A percentile compares a stretch with the other conserved stretches of the same genome.
Evolutionary conservation across 92 coral and sea anemone genomes (phyloP).

Genomic region (Anthopleura xanthogrammica): DNA sequence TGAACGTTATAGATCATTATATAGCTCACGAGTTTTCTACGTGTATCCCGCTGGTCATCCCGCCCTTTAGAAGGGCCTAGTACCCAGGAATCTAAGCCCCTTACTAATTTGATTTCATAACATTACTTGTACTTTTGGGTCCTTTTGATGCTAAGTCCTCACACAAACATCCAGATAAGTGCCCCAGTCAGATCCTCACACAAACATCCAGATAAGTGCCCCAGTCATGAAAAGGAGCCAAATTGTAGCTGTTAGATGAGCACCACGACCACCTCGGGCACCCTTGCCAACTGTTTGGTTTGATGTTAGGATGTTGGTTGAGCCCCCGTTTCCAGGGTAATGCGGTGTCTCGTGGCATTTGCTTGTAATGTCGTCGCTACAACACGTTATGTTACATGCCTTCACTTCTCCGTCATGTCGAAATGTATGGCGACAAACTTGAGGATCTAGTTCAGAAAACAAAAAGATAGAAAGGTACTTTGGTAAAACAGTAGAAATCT

Average conservation of each 20-base stretch:
- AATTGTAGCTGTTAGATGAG: neutral
- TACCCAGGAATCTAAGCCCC: neutral
- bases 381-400: slow-evolving; percentile 15
- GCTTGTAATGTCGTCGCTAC: neutral
- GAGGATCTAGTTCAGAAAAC: neutral
- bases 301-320: neutral
- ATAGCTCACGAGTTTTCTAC: neutral
- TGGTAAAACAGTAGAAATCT: neutral
- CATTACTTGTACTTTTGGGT: neutral
- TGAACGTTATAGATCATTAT: neutral
- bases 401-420: neutral
- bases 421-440: slow-evolving; percentile 4
- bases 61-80: neutral
- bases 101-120: neutral
- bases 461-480: neutral
- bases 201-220: neutral
- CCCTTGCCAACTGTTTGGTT: slow-evolving; percentile 13
- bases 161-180: neutral
- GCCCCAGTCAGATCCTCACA: slow-evolving; percentile 11
- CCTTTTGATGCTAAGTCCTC: neutral
- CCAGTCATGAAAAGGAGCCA: slow-evolving; percentile 13
- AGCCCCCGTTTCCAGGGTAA: slow-evolving; percentile 10
- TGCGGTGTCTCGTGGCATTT: slow-evolving; percentile 21
- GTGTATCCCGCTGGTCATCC: neutral
- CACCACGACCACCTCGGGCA: neutral